Base-by-base conservation (phyloP, 1,140 invertebrate species). In the Tetragonula clypearis region DNA sequence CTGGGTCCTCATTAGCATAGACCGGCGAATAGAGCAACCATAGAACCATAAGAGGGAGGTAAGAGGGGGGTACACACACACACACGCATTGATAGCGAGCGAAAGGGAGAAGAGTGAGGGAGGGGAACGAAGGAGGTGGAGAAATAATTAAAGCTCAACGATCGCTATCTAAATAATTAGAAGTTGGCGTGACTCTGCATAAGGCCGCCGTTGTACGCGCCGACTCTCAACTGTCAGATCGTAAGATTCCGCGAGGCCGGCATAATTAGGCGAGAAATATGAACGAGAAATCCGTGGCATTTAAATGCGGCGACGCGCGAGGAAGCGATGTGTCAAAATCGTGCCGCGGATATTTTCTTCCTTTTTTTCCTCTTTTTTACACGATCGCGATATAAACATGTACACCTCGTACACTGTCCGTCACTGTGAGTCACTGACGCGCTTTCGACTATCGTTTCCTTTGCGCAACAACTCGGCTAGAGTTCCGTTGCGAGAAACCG, bases 191-290 rank as follows among this genome's bases (percentile, higher is more conserved):
- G 91, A 92, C 90, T 91, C 84, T 88, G 87, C 87, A 86, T 86
- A 88, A 88, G 71, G 85, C 82, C 71, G 73, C 74, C 66, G 71
- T 71, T 86, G 75, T 71, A 88, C 58, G 86, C 75, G 74, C 56
- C 85, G 79, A 35, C 83, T 84, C 56, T 49, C 41, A 79, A 86
- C 86, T 88, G 92, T 93, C 90, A 92, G 92, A 93, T 93, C 79
- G 91, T 91, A 91, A 91, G 92, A 89, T 92, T 92, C 91, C 79
- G 84, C 72, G 81, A 65, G 85, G 86, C 90, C 87, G 88, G 92
- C 87, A 92, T 94, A 94, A 94, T 94, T 94, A 93, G 88, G 88
- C 86, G 89, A 90, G 86, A 92, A 89, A 90, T 92, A 93, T 92
- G 91, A 92, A 92, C 90, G 90, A 78, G 88, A 91, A 92, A 92